phyloP scores from a whole-genome alignment of 1,140 invertebrate species.

The Eriocheir sinensis region DNA sequence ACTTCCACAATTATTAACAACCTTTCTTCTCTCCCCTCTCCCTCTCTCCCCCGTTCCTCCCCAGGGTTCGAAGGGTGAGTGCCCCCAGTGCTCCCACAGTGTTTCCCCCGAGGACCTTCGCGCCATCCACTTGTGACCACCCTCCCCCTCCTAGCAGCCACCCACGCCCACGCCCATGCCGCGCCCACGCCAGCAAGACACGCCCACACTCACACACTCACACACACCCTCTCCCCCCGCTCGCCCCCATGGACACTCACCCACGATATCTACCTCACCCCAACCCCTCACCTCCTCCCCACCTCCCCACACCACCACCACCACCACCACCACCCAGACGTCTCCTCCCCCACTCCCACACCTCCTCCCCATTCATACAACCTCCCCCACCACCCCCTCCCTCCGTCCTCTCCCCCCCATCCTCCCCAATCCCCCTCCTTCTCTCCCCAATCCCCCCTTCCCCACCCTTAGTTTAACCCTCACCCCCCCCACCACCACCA shows the following conservation, averaged over 20 bases:
- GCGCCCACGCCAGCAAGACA: too few relatives aligned
- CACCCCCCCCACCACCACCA: not conserved
- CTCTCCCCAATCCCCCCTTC: not conserved
- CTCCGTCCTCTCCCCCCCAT: not conserved
- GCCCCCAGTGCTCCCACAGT: conserved; percentile 97
- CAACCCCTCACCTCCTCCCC: not conserved
- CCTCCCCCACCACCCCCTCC: not conserved
- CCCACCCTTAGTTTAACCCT: not conserved
- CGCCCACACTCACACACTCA: not conserved
- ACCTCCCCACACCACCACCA: not conserved
- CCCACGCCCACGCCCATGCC: not conserved
- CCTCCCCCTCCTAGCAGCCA: conserved; percentile 62
- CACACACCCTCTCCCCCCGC: too few relatives aligned
- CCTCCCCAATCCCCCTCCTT: not conserved
- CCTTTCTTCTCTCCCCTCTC: not conserved
- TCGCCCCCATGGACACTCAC: not conserved
- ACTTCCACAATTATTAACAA: too few relatives aligned
- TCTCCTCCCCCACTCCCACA: not conserved
- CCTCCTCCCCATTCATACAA: not conserved
- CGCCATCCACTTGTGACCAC: conserved; percentile 91
- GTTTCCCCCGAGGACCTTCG: conserved; percentile 93
- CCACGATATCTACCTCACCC: too few relatives aligned
- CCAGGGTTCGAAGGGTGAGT: conserved; percentile 94
- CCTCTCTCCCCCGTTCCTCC: not conserved
- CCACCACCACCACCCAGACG: not conserved